phyloP scores from a whole-genome alignment of 1,140 invertebrate species.

The Bombus ignitus region DNA sequence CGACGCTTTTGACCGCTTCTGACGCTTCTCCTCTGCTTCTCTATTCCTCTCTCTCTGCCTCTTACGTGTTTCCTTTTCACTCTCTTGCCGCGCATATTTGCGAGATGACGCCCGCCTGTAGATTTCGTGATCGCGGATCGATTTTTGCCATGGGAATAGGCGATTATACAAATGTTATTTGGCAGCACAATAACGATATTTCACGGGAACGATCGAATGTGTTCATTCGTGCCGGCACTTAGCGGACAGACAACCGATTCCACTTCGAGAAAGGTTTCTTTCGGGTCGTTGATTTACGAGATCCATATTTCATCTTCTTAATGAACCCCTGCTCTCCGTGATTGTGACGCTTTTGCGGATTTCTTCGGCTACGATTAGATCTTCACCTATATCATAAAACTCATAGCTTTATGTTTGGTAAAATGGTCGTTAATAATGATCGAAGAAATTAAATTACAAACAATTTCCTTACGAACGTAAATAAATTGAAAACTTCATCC shows the following conservation, averaged over 20 bases:
- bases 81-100: conserved; percentile 51
- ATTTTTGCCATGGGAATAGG: conserved; percentile 27
- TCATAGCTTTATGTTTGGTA: neutral
- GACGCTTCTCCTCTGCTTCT: conserved; percentile 32
- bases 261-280: conserved; percentile 1
- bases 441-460: neutral
- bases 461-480: neutral
- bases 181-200: conserved; percentile 41
- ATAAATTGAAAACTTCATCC: neutral
- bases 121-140: conserved; percentile 33
- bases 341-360: neutral
- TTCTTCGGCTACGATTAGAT: neutral
- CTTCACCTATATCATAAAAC: neutral
- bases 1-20: conserved; percentile 59
- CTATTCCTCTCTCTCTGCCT: neutral
- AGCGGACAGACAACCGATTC: neutral
- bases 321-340: neutral
- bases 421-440: neutral
- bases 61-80: neutral
- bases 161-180: conserved; percentile 37
- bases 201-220: conserved; percentile 36
- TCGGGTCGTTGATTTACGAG: conserved; percentile 22
- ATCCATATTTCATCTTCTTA: conserved; percentile 10
- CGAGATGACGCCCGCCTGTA: conserved; percentile 41
- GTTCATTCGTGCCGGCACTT: conserved; percentile 33